Evolutionary conservation across 2,888 invertebrate species (phyloP).

Genomic region (Villa cingulata): DNA sequence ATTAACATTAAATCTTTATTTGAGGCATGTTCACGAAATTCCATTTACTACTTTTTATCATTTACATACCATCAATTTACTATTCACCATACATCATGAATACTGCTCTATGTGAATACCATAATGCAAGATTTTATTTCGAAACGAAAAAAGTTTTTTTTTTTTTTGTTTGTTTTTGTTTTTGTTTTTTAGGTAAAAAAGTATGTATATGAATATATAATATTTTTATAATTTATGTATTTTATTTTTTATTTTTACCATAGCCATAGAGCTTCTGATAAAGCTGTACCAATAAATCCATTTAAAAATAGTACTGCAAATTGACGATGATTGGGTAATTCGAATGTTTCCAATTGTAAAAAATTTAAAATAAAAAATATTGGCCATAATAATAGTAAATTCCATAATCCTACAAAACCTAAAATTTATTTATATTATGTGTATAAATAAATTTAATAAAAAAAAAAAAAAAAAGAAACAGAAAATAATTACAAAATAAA

Average conservation of each 20-base stretch:
- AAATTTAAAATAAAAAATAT: constrained; percentile 77
- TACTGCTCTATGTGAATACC: no score
- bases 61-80: no score
- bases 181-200: not conserved
- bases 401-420: constrained; percentile 91
- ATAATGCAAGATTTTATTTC: no score
- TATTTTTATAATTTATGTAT: not conserved
- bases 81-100: no score
- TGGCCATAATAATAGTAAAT: constrained; percentile 77
- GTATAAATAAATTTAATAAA: no score
- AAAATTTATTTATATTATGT: constrained; percentile 20
- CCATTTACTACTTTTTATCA: no score
- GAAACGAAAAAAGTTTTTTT: no score
- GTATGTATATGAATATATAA: not conserved
- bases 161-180: no score
- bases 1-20: no score
- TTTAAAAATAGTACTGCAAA: constrained; percentile 69
- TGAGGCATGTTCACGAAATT: no score
- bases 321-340: constrained; percentile 70
- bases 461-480: no score
- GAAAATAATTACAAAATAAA: no score
- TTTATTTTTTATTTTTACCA: constrained; percentile 48
- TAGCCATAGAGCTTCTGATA: constrained; percentile 85
- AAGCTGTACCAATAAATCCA: constrained; percentile 78
- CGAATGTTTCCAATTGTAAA: constrained; percentile 66